Base-by-base conservation (phyloP, 2,888 invertebrate species). In the Acrocyrtus sp. region DNA sequence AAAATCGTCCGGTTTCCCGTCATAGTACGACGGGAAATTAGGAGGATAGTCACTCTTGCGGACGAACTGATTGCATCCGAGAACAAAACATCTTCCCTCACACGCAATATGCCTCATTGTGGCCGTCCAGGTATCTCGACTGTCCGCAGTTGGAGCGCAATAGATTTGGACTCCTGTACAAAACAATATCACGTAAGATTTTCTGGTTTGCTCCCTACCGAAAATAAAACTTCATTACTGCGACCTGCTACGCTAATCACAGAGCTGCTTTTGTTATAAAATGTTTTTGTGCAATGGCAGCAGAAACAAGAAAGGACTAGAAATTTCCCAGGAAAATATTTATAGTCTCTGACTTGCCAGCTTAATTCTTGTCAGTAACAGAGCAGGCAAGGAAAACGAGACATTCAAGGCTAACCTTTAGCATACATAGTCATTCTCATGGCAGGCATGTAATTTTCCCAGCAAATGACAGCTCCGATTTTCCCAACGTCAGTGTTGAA, bases 71-170 rank as follows among this genome's bases (percentile, higher is more conserved):
- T 77, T 77, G 39, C 75, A 75, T 1, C 62, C 56, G 3, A 77
- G 70, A 26, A 77, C 77, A 57, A 75, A 77, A 61, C 77, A 77
- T 15, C 77, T 50, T 10, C 77, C 77, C 53, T 77, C 77, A 48
- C 69, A 34, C 3, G 77, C 77, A 70, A 77, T 73, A 39, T 77
- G 77, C 12, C 73, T 66, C 77, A 77, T 75, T 34, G 77, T 61
- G 3, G 75, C 6, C 15, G 43, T 10, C 77, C 77, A 77, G 17
- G 54, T n/a, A 0, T 77, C 77, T 19, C 77, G 65, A 22, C 21
- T 17, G 29, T 77, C 77, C 2, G 75, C 77, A 10, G 77, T 77
- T 3, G 74, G 75, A 19, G 77, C 77, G 43, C 67, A 70, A 53
- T 77, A 77, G 24, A 77, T 72, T 54, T 77, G 58, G 8, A 77